Evolutionary conservation across 1,140 invertebrate species (phyloP).

Genomic region (Drosophila lowei): DNA sequence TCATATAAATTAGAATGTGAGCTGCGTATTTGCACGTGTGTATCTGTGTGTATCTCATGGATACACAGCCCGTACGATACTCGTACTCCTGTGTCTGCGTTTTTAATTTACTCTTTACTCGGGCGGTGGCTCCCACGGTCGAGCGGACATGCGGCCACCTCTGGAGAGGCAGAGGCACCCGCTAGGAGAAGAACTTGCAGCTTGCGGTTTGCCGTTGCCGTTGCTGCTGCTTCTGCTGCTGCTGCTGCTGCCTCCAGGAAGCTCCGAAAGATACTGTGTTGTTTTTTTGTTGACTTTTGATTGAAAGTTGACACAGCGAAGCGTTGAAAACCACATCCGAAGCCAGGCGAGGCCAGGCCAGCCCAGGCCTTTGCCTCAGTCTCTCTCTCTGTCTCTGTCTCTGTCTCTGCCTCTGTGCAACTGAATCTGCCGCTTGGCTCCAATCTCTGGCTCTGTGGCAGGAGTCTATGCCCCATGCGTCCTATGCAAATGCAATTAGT

Average conservation of each 20-base stretch:
- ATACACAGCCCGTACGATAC: slow-evolving; percentile 10
- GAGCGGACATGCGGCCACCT: slow-evolving; percentile 52
- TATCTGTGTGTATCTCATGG: slow-evolving; percentile 22
- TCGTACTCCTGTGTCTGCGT: slow-evolving; percentile 26
- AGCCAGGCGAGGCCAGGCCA: slow-evolving; percentile 15
- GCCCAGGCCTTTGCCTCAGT: background rate
- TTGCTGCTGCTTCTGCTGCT: slow-evolving; percentile 26
- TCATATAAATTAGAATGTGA: slow-evolving; percentile 78
- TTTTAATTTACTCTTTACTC: slow-evolving; percentile 64
- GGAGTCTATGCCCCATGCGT: slow-evolving; percentile 19
- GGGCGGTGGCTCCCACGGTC: slow-evolving; percentile 69
- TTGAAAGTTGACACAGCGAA: slow-evolving; percentile 81
- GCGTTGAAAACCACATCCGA: slow-evolving; percentile 80
- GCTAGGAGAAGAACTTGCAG: slow-evolving; percentile 48
- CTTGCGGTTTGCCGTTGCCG: slow-evolving; percentile 37
- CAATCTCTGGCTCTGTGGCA: too few relatives aligned
- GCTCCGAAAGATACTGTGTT: slow-evolving; percentile 60
- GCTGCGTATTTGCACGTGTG: slow-evolving; percentile 40
- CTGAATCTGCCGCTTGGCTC: too few relatives aligned
- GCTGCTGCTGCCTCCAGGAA: slow-evolving; percentile 57
- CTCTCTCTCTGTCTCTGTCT: background rate
- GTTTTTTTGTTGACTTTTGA: slow-evolving; percentile 75
- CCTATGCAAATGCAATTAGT: slow-evolving; percentile 81
- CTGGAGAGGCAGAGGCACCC: slow-evolving; percentile 55
- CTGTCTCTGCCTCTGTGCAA: background rate